A percentile compares a stretch with the other conserved stretches of the same genome.
Conservation (phyloP, 2,797 vertebrate genomes). For the Sebastes hubbsi region DNA sequence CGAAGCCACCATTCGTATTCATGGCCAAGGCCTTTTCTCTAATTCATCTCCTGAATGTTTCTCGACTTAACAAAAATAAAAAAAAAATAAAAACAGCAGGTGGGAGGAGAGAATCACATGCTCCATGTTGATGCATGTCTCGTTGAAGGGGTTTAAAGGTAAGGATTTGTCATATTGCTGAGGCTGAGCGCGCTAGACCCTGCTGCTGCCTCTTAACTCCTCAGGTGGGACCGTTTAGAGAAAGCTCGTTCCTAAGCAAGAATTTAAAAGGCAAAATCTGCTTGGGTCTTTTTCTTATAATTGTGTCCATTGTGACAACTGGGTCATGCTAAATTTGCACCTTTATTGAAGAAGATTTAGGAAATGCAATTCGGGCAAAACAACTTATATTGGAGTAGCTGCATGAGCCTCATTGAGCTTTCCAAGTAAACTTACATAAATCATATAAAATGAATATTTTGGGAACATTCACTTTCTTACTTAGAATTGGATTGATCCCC, state of each 20-base stretch:
- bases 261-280: neutral
- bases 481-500: accelerated
- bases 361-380: neutral
- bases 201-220: conserved; percentile 57
- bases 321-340: neutral
- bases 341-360: neutral
- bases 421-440: neutral
- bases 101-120: conserved; percentile 70
- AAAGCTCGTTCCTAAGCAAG: conserved; percentile 40
- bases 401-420: neutral
- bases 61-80: conserved; percentile 40
- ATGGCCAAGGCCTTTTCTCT: conserved; percentile 74
- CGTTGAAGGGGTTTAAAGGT: conserved; percentile 65
- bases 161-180: conserved; percentile 55
- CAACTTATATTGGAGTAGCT: neutral
- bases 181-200: conserved; percentile 43
- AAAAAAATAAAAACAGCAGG: conserved; percentile 66
- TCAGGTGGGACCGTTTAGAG: conserved; percentile 61
- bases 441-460: neutral
- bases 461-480: neutral
- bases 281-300: neutral
- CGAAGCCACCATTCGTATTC: conserved; percentile 82
- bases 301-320: neutral
- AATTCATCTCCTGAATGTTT: conserved; percentile 80
- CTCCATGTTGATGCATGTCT: conserved; percentile 77